Percentiles rank a stretch among this genome's conserved stretches.
These are phyloP conservation scores for Halocynthia roretzi DNA, from an alignment of 23 tunicate genomes.

Conservation along the genomic window DNA sequence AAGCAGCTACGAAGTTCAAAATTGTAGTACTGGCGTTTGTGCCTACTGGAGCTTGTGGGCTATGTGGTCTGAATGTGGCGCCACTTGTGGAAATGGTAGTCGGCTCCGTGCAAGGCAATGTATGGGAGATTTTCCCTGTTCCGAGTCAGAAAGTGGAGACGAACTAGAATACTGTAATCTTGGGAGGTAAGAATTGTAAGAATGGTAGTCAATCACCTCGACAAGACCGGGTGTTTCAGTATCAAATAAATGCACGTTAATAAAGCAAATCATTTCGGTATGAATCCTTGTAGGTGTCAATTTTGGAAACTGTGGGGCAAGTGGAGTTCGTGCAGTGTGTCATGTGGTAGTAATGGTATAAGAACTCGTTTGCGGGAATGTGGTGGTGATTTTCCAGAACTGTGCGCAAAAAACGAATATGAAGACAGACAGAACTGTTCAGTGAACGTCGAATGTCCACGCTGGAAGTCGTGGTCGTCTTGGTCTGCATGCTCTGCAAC, in stretches of 20 bases:
- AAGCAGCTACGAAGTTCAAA: constrained; percentile 8
- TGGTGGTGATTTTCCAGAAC: constrained; percentile 55
- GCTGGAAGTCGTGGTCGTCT: constrained; percentile 29
- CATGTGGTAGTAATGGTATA: constrained; percentile 49
- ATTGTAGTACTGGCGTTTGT: constrained; percentile 39
- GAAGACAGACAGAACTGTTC: constrained; percentile 34
- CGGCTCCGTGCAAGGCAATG: constrained; percentile 46
- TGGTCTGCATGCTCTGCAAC: constrained; percentile 38
- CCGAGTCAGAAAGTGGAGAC: constrained; percentile 20
- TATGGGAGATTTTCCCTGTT: constrained; percentile 58
- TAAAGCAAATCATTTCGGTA: no score
- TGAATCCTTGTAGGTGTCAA: constrained; percentile 27
- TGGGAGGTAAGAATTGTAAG: constrained; percentile 26
- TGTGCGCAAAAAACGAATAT: constrained; percentile 23
- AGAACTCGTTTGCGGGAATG: constrained; percentile 41
- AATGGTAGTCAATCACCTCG: background rate
- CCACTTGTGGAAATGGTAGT: constrained; percentile 47
- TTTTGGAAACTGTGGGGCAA: constrained; percentile 65
- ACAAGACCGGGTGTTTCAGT: background rate
- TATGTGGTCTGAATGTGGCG: constrained; percentile 30
- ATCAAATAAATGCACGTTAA: background rate
- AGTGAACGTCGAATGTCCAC: constrained; percentile 21
- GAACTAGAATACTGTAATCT: constrained; percentile 31
- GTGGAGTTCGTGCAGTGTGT: constrained; percentile 59
- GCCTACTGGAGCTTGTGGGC: constrained; percentile 31